These are phyloP conservation scores for Pseudomyrmex dendroicus DNA, from an alignment of 1,140 invertebrate genomes.

Conservation along the genomic window DNA sequence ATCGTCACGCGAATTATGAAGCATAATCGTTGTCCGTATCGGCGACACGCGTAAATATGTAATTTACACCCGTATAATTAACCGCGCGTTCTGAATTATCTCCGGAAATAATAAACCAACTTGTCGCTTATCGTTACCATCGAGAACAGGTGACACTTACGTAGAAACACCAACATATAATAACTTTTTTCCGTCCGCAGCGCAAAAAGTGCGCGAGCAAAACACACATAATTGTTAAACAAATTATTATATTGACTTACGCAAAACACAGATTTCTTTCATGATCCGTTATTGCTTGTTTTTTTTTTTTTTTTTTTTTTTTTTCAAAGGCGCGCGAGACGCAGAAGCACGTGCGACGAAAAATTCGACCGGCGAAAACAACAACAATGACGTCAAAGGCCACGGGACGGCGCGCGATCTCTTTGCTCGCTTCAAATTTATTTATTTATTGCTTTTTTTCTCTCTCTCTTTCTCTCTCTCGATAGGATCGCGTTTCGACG, in stretches of 20 bases:
- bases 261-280: slow-evolving; percentile 15
- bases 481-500: slow-evolving; percentile 18
- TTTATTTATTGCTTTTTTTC: neutral
- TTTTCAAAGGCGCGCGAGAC: neutral
- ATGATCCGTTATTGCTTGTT: slow-evolving; percentile 19
- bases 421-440: neutral
- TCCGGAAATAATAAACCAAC: neutral
- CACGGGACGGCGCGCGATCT: neutral
- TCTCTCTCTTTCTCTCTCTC: neutral
- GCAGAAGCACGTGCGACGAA: neutral
- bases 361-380: slow-evolving; percentile 29
- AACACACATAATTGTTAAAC: too few species aligned
- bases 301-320: neutral
- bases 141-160: neutral
- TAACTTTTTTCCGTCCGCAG: too few species aligned
- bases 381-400: slow-evolving; percentile 23
- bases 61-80: slow-evolving; percentile 17
- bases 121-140: neutral
- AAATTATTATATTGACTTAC: slow-evolving; percentile 10
- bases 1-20: slow-evolving; percentile 2
- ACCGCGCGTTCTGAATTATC: neutral
- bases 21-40: slow-evolving; percentile 13
- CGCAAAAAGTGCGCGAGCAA: too few species aligned
- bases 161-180: too few species aligned
- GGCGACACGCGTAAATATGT: slow-evolving; percentile 9